Base-by-base conservation (phyloP, 1,140 invertebrate species). In the Meteorus sp. region DNA sequence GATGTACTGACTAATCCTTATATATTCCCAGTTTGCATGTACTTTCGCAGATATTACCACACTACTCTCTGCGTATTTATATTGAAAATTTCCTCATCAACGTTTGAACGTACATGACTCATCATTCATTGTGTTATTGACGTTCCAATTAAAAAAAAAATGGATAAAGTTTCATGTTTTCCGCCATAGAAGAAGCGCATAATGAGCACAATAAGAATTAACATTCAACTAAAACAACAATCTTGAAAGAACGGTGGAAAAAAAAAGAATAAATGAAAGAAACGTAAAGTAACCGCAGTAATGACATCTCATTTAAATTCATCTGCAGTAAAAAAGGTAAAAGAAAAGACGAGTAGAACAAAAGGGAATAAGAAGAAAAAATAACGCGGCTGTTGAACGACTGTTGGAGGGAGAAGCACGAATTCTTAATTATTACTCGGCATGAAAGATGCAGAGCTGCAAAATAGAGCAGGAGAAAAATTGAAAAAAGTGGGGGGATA, bases 341-440 rank as follows among this genome's bases (percentile, higher is more conserved):
- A 39, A 39, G 17, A 44, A 44, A 19, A 19, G 9, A 20, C 17
- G 17, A 17, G 22, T 44, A 20, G 17, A 22, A 44, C 17, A 44
- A 44, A 44, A n/a, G 13, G 35, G 22, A 44, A 44, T 17, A 44
- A 44, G 15, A 19, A 19, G 11, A 17, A 41, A 13, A 20, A 44
- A 44, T 20, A 44, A 44, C 22, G 11, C n/a, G 22, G 41, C 13
- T 17, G 15, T 44, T 20, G 41, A 44, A 19, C 6, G 22, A 44
- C 11, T 23, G 19, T 60, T 39, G 45, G 25, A 23, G n/a, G 20
- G 58, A 41, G 51, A 35, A 50, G 50, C 41, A 61, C 43, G 54
- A 61, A 61, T 57, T 53, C 17, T 27, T 44, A 55, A 55, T 55
- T 43, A 44, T 41, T 23, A 15, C 33, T 33, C 20, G 17, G 25